Evolutionary conservation across 2,797 vertebrate genomes (phyloP).

Genomic region (Odontamblyopus rebecca): DNA sequence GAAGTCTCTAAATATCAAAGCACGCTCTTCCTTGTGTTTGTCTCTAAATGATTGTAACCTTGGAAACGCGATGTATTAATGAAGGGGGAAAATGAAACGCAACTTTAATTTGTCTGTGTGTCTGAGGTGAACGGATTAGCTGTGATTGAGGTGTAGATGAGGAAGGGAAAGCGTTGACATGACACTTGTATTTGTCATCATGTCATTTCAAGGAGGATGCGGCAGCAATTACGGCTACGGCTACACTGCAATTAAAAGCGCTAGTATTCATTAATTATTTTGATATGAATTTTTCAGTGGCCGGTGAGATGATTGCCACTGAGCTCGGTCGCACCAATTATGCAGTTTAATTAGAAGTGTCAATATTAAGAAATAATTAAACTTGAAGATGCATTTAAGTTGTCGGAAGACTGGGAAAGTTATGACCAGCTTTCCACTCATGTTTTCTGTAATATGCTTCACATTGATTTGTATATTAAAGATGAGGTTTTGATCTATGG

Average conservation of each 20-base stretch:
- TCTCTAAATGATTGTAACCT: slow-evolving; percentile 77
- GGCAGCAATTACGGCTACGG: slow-evolving; percentile 77
- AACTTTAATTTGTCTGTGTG: slow-evolving; percentile 77
- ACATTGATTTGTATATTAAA: slow-evolving; percentile 57
- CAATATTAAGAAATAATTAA: slow-evolving; percentile 85
- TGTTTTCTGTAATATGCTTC: slow-evolving; percentile 61
- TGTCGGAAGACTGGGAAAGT: slow-evolving; percentile 73
- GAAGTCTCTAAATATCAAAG: slow-evolving; percentile 64
- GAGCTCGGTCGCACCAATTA: slow-evolving; percentile 80
- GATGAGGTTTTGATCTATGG: slow-evolving; percentile 50
- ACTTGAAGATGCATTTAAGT: slow-evolving; percentile 74
- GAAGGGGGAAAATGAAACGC: slow-evolving; percentile 78
- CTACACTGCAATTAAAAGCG: slow-evolving; percentile 81
- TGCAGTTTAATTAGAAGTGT: slow-evolving; percentile 83
- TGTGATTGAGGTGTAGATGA: slow-evolving; percentile 79
- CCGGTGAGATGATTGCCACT: slow-evolving; percentile 74
- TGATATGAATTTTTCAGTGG: slow-evolving; percentile 80
- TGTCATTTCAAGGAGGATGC: slow-evolving; percentile 80
- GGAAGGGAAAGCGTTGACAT: slow-evolving; percentile 77
- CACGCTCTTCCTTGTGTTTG: slow-evolving; percentile 61
- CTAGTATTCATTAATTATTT: slow-evolving; percentile 83
- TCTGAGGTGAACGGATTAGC: slow-evolving; percentile 77
- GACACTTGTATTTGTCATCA: slow-evolving; percentile 82
- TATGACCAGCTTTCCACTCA: slow-evolving; percentile 62
- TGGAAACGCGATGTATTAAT: slow-evolving; percentile 78